Evolutionary conservation across 2,888 invertebrate species (phyloP).

Genomic region (Anthophora plumipes): DNA sequence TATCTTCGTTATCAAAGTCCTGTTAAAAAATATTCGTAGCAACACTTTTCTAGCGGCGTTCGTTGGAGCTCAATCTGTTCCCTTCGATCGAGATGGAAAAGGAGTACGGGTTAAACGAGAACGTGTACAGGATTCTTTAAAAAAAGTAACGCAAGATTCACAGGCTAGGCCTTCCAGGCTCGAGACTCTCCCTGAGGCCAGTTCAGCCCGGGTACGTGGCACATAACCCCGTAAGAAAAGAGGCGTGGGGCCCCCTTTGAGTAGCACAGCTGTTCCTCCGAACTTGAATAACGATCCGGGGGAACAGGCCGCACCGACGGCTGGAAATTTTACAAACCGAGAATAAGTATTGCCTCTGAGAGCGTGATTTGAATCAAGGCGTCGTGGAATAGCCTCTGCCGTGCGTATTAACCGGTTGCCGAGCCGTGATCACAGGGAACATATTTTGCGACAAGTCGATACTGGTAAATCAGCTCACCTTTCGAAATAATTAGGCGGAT

Average conservation of each 20-base stretch:
- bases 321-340: constrained; percentile 63
- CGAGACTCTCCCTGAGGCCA: constrained; percentile 46
- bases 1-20: background rate
- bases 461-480: background rate
- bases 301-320: constrained; percentile 49
- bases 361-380: constrained; percentile 32
- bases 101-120: constrained; percentile 13
- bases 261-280: constrained; percentile 74
- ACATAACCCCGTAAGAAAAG: constrained; percentile 64
- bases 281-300: constrained; percentile 74
- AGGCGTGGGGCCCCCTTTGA: constrained; percentile 67
- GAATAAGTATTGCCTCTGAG: constrained; percentile 37
- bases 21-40: background rate
- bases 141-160: constrained; percentile 53
- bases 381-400: background rate
- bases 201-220: constrained; percentile 45
- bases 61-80: background rate
- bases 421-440: background rate
- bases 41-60: background rate
- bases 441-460: background rate
- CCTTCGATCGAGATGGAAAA: constrained; percentile 1
- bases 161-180: constrained; percentile 44
- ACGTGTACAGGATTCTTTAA: constrained; percentile 36
- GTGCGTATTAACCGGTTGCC: constrained; percentile 9
- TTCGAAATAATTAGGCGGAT: background rate